Evolutionary conservation across 1,140 invertebrate species (phyloP).

Genomic region (Ceratoteleas bidentatus): DNA sequence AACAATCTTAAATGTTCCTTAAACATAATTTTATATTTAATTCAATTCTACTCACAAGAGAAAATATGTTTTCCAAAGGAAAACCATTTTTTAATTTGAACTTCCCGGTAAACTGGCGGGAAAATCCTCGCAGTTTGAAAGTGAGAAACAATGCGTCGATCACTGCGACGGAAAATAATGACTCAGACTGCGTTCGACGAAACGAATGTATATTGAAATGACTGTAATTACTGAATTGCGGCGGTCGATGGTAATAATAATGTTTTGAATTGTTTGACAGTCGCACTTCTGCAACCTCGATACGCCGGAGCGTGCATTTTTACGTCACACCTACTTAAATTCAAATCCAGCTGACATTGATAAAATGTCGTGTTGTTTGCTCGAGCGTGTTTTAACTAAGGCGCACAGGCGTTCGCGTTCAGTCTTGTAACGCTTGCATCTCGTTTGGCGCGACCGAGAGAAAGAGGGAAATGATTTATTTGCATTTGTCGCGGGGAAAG

Average conservation of each 20-base stretch:
- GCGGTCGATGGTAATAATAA: slow-evolving; percentile 52
- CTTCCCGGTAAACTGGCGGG: neutral
- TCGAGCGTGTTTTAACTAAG: slow-evolving; percentile 58
- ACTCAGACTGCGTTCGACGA: neutral
- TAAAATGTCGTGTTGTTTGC: slow-evolving; percentile 64
- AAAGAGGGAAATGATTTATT: slow-evolving; percentile 59
- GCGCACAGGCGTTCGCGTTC: slow-evolving; percentile 57
- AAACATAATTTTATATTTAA: too few relatives aligned
- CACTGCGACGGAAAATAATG: too few relatives aligned
- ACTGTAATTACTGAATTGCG: slow-evolving; percentile 51
- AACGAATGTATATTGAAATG: slow-evolving; percentile 43
- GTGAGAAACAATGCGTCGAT: too few relatives aligned
- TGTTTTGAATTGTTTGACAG: slow-evolving; percentile 63
- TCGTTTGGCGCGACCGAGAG: slow-evolving; percentile 40
- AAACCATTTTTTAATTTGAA: too few relatives aligned
- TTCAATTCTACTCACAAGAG: too few relatives aligned
- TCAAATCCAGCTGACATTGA: slow-evolving; percentile 66
- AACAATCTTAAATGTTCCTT: too few relatives aligned
- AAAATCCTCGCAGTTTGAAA: neutral
- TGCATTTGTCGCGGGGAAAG: slow-evolving; percentile 37
- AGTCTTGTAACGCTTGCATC: slow-evolving; percentile 58
- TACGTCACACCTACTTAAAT: slow-evolving; percentile 66
- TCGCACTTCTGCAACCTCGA: slow-evolving; percentile 60
- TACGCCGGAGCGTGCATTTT: slow-evolving; percentile 60
- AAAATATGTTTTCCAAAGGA: too few relatives aligned